These are phyloP conservation scores for Calypte anna DNA, from an alignment of 2,113 vertebrate genomes.

Conservation along the genomic window DNA sequence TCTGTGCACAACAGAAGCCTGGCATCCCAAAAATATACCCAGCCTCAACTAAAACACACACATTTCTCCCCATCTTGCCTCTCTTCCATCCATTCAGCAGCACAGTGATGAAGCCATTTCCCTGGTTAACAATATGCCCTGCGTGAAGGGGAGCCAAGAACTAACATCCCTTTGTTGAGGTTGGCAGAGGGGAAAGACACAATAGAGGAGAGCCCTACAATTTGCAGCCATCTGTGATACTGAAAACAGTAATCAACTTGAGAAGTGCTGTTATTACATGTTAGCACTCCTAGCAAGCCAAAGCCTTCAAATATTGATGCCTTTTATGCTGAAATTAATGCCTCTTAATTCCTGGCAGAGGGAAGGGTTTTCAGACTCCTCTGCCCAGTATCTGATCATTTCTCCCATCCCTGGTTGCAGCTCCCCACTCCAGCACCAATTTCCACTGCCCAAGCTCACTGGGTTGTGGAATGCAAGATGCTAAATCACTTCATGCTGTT, in stretches of 20 bases:
- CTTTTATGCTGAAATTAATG: neutral
- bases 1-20: neutral
- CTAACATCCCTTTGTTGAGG: neutral
- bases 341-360: conserved; percentile 1
- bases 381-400: neutral
- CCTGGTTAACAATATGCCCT: neutral
- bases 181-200: conserved; percentile 10
- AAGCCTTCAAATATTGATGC: conserved; percentile 36
- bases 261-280: neutral
- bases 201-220: neutral
- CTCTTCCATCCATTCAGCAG: neutral
- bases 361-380: neutral
- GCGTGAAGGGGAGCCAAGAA: neutral
- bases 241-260: conserved; percentile 17
- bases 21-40: neutral
- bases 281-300: neutral
- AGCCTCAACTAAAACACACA: neutral
- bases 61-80: neutral
- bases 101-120: neutral
- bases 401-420: neutral
- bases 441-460: conserved; percentile 21
- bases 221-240: neutral
- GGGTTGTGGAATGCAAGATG: neutral
- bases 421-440: neutral
- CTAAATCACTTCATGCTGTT: neutral